These are phyloP conservation scores for Megaptera novaeangliae DNA, from an alignment of 2,113 vertebrate genomes.

Conservation along the genomic window DNA sequence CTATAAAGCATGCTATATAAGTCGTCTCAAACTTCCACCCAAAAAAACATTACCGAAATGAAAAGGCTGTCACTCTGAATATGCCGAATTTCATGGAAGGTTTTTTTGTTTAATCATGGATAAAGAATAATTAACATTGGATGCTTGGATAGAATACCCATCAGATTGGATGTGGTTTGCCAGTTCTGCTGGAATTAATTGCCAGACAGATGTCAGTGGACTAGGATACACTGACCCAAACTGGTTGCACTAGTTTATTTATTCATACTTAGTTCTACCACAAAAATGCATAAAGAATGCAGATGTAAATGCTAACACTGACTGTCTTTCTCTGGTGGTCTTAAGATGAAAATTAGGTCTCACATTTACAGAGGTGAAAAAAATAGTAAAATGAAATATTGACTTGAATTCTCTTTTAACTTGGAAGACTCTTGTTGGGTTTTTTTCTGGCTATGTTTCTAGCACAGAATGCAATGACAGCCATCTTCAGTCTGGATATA, in stretches of 20 bases:
- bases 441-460: background rate
- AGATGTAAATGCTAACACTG: background rate
- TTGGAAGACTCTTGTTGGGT: background rate
- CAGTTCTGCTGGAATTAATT: background rate
- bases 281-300: background rate
- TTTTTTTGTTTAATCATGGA: background rate
- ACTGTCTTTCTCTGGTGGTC: background rate
- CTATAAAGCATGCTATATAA: background rate
- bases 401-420: background rate
- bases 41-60: background rate
- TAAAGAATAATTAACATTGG: background rate
- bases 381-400: conserved; percentile 16
- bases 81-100: background rate
- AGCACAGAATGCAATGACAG: background rate
- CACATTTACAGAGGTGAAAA: background rate
- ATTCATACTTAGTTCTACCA: conserved; percentile 1
- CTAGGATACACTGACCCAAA: background rate
- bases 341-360: conserved; percentile 10
- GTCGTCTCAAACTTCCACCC: background rate
- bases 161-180: background rate
- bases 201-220: background rate
- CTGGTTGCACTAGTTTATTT: background rate
- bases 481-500: background rate
- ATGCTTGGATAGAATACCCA: background rate
- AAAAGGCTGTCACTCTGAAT: background rate